Conservation (phyloP, 2,888 invertebrate genomes). For the Orgyia antiqua region DNA sequence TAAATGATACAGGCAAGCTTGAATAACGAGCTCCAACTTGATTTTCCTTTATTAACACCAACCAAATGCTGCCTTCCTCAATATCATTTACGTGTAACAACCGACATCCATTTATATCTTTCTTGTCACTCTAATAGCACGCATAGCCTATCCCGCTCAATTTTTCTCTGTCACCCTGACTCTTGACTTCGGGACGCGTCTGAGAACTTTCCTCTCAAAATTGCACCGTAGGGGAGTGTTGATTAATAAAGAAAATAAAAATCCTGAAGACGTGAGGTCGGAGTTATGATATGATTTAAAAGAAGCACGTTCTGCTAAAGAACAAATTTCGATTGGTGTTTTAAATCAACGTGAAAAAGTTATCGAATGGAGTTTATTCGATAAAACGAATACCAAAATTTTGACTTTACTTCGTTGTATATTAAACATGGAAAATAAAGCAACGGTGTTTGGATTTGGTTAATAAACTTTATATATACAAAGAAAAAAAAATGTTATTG, state of each 20-base stretch:
- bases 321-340: conserved; percentile 33
- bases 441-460: too few species aligned
- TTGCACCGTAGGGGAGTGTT: conserved; percentile 53
- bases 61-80: conserved; percentile 19
- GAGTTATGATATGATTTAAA: conserved; percentile 43
- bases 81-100: conserved; percentile 30
- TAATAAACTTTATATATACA: too few species aligned
- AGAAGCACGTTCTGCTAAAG: conserved; percentile 44
- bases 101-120: conserved; percentile 47
- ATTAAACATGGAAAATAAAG: too few species aligned
- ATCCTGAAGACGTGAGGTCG: conserved; percentile 33
- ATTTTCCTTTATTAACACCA: too few species aligned
- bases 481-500: too few species aligned
- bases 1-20: too few species aligned
- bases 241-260: conserved; percentile 70
- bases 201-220: conserved; percentile 51
- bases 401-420: too few species aligned
- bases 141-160: conserved; percentile 39
- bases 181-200: conserved; percentile 52
- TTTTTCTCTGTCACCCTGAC: conserved; percentile 56
- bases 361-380: too few species aligned
- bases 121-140: conserved; percentile 37
- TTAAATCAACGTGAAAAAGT: conserved; percentile 25
- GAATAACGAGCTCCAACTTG: too few species aligned
- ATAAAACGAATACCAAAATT: too few species aligned